phyloP scores from a whole-genome alignment of 2,113 vertebrate species.

The Nicator chloris region DNA sequence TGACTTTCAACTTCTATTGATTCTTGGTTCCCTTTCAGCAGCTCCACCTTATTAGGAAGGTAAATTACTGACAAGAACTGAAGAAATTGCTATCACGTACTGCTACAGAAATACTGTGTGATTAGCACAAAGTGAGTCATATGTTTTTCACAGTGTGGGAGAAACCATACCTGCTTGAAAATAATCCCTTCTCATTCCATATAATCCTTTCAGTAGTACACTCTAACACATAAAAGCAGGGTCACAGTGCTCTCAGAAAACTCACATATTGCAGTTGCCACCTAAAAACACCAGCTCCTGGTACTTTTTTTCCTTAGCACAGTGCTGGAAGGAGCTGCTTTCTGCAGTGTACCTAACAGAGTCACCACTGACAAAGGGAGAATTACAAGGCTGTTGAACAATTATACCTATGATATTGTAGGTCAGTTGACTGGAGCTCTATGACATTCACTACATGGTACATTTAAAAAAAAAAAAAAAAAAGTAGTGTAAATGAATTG shows the following conservation, averaged over 20 bases:
- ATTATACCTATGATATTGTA: not conserved
- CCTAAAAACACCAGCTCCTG: not conserved
- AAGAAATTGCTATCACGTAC: conserved; percentile 2
- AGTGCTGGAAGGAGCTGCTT: not conserved
- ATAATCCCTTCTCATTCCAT: not conserved
- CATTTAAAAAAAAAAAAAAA: not conserved
- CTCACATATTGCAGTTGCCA: not conserved
- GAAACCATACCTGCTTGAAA: conserved; percentile 32
- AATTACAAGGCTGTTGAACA: not conserved
- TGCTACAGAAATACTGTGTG: conserved; percentile 25
- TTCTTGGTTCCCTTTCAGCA: conserved; percentile 7
- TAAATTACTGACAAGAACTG: conserved; percentile 28
- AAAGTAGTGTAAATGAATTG: not conserved
- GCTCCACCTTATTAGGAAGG: conserved; percentile 5
- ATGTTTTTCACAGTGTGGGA: conserved; percentile 28
- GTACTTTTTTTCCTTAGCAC: not conserved
- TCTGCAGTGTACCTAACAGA: not conserved
- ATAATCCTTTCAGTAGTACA: not conserved
- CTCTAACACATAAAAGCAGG: not conserved
- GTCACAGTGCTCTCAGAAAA: not conserved
- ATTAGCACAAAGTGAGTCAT: conserved; percentile 36
- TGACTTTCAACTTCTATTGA: conserved; percentile 1
- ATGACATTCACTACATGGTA: not conserved
- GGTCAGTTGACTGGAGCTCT: not conserved
- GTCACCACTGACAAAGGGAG: not conserved